These are phyloP conservation scores for Dyspetes luteomarginatus DNA, from an alignment of 2,888 invertebrate species.

Conservation along the genomic window DNA sequence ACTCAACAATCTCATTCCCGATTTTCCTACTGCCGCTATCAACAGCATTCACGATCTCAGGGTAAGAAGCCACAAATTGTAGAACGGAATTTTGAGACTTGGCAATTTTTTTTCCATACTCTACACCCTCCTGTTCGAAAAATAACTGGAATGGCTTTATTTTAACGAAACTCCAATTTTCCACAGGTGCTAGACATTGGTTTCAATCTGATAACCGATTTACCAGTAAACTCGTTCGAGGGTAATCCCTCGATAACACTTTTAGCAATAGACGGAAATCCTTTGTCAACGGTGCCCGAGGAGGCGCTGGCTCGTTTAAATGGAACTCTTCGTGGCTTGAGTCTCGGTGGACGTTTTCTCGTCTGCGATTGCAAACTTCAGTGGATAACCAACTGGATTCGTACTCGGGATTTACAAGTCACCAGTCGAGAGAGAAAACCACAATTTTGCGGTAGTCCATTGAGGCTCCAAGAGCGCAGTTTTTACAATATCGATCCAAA, in stretches of 20 bases:
- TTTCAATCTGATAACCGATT: slow-evolving; percentile 93
- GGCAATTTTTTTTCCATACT: slow-evolving; percentile 37
- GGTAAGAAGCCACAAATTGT: too few relatives aligned
- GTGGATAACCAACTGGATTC: slow-evolving; percentile 96
- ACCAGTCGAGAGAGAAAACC: slow-evolving; percentile 96
- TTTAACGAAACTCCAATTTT: too few relatives aligned
- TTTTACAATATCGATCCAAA: slow-evolving; percentile 94
- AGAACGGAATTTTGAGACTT: too few relatives aligned
- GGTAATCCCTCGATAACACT: slow-evolving; percentile 94
- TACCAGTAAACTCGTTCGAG: slow-evolving; percentile 91
- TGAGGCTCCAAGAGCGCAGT: slow-evolving; percentile 90
- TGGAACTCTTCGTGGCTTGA: slow-evolving; percentile 92
- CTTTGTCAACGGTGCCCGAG: slow-evolving; percentile 92
- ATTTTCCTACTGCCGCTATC: slow-evolving; percentile 93
- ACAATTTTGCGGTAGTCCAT: slow-evolving; percentile 95
- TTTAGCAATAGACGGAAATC: slow-evolving; percentile 95
- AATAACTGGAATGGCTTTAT: too few relatives aligned
- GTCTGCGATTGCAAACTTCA: slow-evolving; percentile 94
- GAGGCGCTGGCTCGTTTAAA: slow-evolving; percentile 91
- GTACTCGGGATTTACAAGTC: slow-evolving; percentile 94
- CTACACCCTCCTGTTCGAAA: too few relatives aligned
- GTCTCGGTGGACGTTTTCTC: slow-evolving; percentile 94
- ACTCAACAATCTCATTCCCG: slow-evolving; percentile 93
- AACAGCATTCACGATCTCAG: slow-evolving; percentile 91
- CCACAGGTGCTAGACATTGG: slow-evolving; percentile 93